Evolutionary conservation across 2,797 vertebrate genomes (phyloP).

Genomic region (Pseudomugil tenellus): DNA sequence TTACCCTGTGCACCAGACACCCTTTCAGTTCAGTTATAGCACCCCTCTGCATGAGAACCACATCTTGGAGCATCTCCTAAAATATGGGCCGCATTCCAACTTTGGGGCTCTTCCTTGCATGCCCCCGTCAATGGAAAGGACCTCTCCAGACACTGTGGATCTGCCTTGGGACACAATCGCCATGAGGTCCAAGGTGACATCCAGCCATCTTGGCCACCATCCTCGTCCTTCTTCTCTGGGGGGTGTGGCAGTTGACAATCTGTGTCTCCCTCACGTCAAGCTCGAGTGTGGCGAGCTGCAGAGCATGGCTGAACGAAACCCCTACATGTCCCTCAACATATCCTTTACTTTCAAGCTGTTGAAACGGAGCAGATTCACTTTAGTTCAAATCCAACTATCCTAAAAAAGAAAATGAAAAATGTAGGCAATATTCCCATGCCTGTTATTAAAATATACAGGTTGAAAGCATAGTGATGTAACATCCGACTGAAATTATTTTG

Average conservation of each 20-base stretch:
- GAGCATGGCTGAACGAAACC: slow-evolving; percentile 72
- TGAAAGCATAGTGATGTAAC: slow-evolving; percentile 1
- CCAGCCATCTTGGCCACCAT: slow-evolving; percentile 83
- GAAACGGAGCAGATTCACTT: neutral
- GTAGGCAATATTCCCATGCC: neutral
- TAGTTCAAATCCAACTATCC: neutral
- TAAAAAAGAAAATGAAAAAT: neutral
- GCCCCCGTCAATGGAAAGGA: slow-evolving; percentile 72
- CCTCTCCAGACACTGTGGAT: slow-evolving; percentile 78
- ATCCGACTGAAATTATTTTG: neutral
- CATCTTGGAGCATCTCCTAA: slow-evolving; percentile 87
- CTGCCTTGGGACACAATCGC: slow-evolving; percentile 84
- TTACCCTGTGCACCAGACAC: slow-evolving; percentile 74
- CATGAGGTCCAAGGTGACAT: slow-evolving; percentile 81
- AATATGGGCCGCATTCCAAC: slow-evolving; percentile 76
- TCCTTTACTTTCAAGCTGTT: slow-evolving; percentile 84
- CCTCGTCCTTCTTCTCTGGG: slow-evolving; percentile 69
- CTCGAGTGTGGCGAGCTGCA: slow-evolving; percentile 82
- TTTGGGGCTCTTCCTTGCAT: slow-evolving; percentile 76
- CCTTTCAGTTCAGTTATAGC: slow-evolving; percentile 79
- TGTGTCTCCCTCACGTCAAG: slow-evolving; percentile 85
- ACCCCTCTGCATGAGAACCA: slow-evolving; percentile 83
- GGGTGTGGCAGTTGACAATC: slow-evolving; percentile 72
- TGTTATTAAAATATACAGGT: neutral
- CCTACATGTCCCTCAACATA: slow-evolving; percentile 89